phyloP scores from a whole-genome alignment of 2,113 vertebrate genomes.

The Mormoops blainvillei region DNA sequence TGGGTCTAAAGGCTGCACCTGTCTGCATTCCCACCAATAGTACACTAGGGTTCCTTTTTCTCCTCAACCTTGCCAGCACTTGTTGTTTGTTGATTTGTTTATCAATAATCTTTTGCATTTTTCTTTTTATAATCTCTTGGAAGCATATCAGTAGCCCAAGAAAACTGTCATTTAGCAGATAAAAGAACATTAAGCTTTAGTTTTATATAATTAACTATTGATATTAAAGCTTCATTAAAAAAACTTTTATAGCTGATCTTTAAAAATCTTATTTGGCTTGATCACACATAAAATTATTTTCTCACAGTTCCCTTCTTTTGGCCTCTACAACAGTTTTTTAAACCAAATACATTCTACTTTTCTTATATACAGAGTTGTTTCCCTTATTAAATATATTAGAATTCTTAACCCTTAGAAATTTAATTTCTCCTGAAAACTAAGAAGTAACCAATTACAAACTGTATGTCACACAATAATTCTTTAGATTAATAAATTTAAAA shows the following conservation, averaged over 20 bases:
- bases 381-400: background rate
- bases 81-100: too few relatives aligned
- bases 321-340: background rate
- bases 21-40: too few relatives aligned
- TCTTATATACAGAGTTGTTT: background rate
- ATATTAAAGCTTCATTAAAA: background rate
- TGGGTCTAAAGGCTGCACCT: too few relatives aligned
- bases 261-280: background rate
- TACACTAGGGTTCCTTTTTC: too few relatives aligned
- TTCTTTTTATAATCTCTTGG: background rate
- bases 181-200: background rate
- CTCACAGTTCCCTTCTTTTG: background rate
- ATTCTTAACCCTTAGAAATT: background rate
- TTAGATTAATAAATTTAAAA: background rate
- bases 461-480: background rate
- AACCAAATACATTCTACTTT: background rate
- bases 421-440: background rate
- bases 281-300: background rate
- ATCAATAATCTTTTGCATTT: too few relatives aligned
- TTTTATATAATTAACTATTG: background rate
- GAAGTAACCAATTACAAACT: background rate
- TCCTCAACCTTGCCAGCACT: too few relatives aligned
- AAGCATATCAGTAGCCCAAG: background rate
- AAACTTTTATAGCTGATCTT: too few relatives aligned
- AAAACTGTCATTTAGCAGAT: background rate